These are phyloP conservation scores for Chauna torquata DNA, from an alignment of 2,113 vertebrate genomes.

Conservation along the genomic window DNA sequence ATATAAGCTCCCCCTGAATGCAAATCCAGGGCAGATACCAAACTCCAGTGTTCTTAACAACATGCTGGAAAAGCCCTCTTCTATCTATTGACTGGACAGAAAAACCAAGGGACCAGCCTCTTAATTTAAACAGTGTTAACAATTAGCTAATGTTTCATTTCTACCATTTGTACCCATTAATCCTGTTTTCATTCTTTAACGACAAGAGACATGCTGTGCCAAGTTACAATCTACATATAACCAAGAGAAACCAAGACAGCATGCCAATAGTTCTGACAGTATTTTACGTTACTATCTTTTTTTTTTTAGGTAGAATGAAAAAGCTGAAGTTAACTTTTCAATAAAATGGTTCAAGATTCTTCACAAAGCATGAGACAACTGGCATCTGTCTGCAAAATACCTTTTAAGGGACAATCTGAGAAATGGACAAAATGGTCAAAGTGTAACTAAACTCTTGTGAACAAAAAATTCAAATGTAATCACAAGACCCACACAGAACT, in stretches of 20 bases:
- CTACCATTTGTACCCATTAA: background rate
- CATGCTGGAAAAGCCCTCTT: rapidly evolving
- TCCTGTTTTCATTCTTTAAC: background rate
- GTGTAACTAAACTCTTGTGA: background rate
- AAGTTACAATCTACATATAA: background rate
- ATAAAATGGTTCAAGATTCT: background rate
- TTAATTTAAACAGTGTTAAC: background rate
- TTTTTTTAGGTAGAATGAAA: background rate
- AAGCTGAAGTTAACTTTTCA: background rate
- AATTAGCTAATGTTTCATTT: background rate
- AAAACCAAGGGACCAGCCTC: background rate
- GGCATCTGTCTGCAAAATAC: background rate
- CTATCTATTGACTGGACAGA: background rate
- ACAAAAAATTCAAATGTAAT: background rate
- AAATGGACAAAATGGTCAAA: background rate
- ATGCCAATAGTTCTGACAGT: background rate
- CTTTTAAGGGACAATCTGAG: background rate
- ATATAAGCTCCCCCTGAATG: background rate
- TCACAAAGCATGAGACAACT: background rate
- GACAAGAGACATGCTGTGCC: background rate
- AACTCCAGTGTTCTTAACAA: background rate
- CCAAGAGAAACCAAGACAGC: background rate
- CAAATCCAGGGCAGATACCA: background rate
- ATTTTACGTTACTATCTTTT: background rate
- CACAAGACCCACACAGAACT: background rate